Base-by-base conservation (phyloP, 2,113 vertebrate species). In the Thomomys bottae region DNA sequence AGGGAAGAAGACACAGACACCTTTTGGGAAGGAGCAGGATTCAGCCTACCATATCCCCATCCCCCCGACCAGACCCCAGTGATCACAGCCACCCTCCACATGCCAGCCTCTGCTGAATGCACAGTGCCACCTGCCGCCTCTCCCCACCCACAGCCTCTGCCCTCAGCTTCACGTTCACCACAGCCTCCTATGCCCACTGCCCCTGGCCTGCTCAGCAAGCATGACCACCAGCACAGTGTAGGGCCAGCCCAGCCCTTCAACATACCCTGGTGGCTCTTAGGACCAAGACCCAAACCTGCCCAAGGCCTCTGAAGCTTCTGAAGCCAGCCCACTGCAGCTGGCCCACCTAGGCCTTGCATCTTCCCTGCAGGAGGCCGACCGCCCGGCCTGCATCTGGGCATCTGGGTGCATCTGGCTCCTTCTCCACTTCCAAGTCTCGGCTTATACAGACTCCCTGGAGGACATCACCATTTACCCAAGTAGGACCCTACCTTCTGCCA, bases 401-500 rank as follows among this genome's bases (percentile, higher is more conserved):
- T 5, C 5, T 23, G 40, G 64, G 20, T 54, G 49, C 4, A 3
- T 17, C 64, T 23, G 68, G 36, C 26, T 59, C 54, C 78, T 32
- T 8, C 77, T 11, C 30, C 54, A 36, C 14, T 8, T 64, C 42
- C 34, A 38, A 36, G 87, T 32, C 68, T 66, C 59, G 12, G 61
- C n/a, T 32, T 2, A 45, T 40, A 34, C 6, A 0, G 18, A 12
- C 8, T 42, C 75, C n/a, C 10, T 24, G 0, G 4, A 34, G 4
- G 32, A 8, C 0, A 0, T 32, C 28, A 28, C 32, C 71, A 40
- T 24, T 63, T 49, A 11, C 3, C 3, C 30, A 42, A 0, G 0
- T 4, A 3, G 54, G n/a, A 67, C 20, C 32, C 14, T 3, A 2
- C 8, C 34, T 4, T 23, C 45, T 11, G 45, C 72, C 49, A 32